These are phyloP conservation scores for Andrena hattorfiana DNA, from an alignment of 2,888 invertebrate species.

Conservation along the genomic window DNA sequence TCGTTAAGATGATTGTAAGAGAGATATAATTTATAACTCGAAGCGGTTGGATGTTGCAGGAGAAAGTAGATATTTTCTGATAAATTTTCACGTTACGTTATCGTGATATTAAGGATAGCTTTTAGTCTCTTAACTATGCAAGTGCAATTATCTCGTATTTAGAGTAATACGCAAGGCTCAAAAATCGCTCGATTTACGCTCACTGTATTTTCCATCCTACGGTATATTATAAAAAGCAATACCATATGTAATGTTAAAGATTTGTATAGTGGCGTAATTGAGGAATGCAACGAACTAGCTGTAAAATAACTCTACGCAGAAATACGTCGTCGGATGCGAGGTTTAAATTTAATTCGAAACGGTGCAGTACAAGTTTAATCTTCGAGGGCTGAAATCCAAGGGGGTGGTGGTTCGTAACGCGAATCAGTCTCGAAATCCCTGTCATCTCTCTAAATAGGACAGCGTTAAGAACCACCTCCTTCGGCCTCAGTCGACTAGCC, in stretches of 20 bases:
- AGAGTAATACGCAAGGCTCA: conserved; percentile 8
- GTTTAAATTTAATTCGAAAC: background rate
- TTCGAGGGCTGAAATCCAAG: background rate
- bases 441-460: background rate
- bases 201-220: background rate
- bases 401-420: background rate
- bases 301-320: background rate
- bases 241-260: background rate
- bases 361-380: conserved; percentile 17
- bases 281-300: conserved; percentile 8
- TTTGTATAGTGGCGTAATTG: conserved; percentile 6
- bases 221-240: background rate
- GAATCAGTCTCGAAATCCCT: background rate
- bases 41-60: conserved; percentile 1
- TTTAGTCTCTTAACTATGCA: conserved; percentile 34
- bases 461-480: background rate
- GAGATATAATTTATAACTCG: background rate
- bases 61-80: conserved; percentile 38
- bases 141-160: conserved; percentile 19
- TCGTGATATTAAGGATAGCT: conserved; percentile 20
- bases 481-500: conserved; percentile 8
- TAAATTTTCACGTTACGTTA: conserved; percentile 28
- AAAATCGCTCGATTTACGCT: background rate
- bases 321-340: background rate
- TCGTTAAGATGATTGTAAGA: conserved; percentile 5